Evolutionary conservation across 2,888 invertebrate genomes (phyloP).

Genomic region (Muscina levida): DNA sequence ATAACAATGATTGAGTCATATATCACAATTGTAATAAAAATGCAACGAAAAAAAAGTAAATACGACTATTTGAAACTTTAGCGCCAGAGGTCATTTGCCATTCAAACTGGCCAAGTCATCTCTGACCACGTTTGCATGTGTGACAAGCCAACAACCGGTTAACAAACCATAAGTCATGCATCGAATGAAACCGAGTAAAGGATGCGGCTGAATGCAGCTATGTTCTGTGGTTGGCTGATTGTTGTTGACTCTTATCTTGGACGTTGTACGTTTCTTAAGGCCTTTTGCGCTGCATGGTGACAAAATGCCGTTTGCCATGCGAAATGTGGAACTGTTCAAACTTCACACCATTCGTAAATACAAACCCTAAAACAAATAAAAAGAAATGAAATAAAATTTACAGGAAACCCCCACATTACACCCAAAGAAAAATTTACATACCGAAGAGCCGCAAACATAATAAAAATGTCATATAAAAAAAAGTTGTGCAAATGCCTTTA

Average conservation of each 20-base stretch:
- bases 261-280: slow-evolving; percentile 24
- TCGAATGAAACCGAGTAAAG: slow-evolving; percentile 5
- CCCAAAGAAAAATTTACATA: slow-evolving; percentile 2
- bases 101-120: background rate
- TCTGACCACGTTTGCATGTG: slow-evolving; percentile 40
- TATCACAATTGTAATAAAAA: slow-evolving; percentile 14
- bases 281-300: slow-evolving; percentile 50
- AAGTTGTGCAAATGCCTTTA: background rate
- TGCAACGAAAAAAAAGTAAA: slow-evolving; percentile 9
- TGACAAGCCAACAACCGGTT: slow-evolving; percentile 47
- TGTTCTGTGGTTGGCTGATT: slow-evolving; percentile 3
- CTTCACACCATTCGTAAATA: slow-evolving; percentile 41
- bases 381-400: background rate
- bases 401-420: slow-evolving; percentile 13
- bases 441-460: background rate
- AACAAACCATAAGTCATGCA: slow-evolving; percentile 46
- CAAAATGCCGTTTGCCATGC: slow-evolving; percentile 63
- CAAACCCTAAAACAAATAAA: background rate
- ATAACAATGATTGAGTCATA: slow-evolving; percentile 37
- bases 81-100: slow-evolving; percentile 42
- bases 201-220: background rate
- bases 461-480: slow-evolving; percentile 7
- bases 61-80: slow-evolving; percentile 41
- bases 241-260: background rate
- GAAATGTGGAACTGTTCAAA: slow-evolving; percentile 55